These are phyloP conservation scores for Tragelaphus oryx DNA, from an alignment of 2,797 vertebrate species.

Conservation along the genomic window DNA sequence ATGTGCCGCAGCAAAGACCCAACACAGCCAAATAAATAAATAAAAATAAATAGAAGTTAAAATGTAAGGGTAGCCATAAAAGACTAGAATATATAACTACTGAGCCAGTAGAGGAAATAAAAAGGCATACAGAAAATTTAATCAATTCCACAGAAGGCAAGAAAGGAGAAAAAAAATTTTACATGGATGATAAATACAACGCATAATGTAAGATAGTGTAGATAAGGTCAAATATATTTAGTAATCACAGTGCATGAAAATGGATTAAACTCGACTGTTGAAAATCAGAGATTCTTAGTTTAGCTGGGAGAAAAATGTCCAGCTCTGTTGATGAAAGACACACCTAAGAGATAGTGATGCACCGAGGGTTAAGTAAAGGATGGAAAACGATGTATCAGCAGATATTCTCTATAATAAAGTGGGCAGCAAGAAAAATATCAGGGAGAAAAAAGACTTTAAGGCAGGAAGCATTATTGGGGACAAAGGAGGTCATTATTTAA, in stretches of 20 bases:
- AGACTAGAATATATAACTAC: not conserved
- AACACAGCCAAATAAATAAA: not conserved
- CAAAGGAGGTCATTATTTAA: not conserved
- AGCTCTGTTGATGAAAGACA: not conserved
- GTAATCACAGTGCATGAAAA: not conserved
- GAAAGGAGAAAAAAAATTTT: not conserved
- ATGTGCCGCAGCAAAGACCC: not conserved
- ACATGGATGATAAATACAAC: not conserved
- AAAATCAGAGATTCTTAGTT: slow-evolving; percentile 10
- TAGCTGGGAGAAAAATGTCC: not conserved
- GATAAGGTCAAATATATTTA: not conserved
- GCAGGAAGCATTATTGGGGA: not conserved
- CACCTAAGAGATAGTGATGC: not conserved
- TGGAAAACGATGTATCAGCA: not conserved
- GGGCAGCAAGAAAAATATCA: not conserved
- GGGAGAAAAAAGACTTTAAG: not conserved
- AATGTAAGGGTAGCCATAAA: not conserved
- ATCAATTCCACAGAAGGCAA: not conserved
- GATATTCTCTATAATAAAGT: not conserved
- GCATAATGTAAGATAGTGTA: not conserved
- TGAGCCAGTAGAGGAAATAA: not conserved
- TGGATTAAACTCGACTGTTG: not conserved
- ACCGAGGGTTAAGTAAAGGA: not conserved
- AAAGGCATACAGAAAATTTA: not conserved
- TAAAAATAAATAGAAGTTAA: not conserved